phyloP scores from a whole-genome alignment of 2,888 invertebrate genomes.

The Ectobius pallidus region DNA sequence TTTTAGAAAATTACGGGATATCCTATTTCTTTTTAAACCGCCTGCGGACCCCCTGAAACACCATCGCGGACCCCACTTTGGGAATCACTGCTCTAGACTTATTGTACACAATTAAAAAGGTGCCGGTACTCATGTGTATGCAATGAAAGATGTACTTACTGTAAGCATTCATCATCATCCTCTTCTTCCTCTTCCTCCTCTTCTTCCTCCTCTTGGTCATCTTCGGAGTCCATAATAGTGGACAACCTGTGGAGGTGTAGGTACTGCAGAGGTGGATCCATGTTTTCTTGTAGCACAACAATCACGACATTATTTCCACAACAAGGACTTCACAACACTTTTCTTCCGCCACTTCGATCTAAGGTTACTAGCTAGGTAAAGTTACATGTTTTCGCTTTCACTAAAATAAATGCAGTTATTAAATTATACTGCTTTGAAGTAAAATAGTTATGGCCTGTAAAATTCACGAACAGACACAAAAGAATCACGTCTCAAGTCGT shows the following conservation, averaged over 20 bases:
- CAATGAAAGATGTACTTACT: neutral
- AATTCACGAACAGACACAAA: neutral
- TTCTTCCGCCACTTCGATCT: neutral
- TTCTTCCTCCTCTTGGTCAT: constrained; percentile 15
- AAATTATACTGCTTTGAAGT: neutral
- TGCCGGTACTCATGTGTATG: too few species aligned
- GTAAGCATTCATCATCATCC: neutral
- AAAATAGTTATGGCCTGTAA: neutral
- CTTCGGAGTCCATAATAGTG: constrained; percentile 23
- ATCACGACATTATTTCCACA: neutral
- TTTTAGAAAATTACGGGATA: too few species aligned
- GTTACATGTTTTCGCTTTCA: neutral
- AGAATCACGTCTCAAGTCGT: neutral
- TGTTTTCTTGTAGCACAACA: neutral
- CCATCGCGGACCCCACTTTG: too few species aligned
- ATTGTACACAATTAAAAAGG: too few species aligned
- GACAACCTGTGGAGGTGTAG: constrained; percentile 22
- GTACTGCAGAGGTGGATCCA: constrained; percentile 27
- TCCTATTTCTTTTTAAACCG: too few species aligned
- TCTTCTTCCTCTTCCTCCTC: constrained; percentile 8
- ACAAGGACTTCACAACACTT: neutral
- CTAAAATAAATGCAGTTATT: neutral
- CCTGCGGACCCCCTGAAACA: too few species aligned
- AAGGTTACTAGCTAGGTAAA: neutral
- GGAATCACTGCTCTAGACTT: too few species aligned